Percentiles rank a stretch among this genome's conserved stretches.
These are phyloP conservation scores for Flexamia atlantica DNA, from an alignment of 2,888 invertebrate genomes.

Conservation along the genomic window DNA sequence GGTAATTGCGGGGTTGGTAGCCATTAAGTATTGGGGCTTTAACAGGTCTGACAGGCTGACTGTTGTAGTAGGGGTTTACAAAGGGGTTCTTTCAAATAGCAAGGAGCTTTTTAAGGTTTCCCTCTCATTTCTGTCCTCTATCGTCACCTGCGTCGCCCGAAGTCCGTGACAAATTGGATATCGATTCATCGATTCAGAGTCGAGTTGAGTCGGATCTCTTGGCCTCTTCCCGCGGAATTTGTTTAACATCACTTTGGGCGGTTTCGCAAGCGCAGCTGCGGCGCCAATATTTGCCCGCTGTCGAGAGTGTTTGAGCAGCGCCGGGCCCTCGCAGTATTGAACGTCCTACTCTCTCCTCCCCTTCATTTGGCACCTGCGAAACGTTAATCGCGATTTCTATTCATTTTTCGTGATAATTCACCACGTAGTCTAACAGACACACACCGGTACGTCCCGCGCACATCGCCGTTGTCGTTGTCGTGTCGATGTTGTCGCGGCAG, in stretches of 20 bases:
- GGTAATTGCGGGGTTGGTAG: too few relatives aligned
- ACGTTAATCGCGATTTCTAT: too few relatives aligned
- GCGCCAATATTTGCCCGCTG: background rate
- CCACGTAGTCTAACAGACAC: too few relatives aligned
- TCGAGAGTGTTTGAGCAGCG: background rate
- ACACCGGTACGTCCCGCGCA: too few relatives aligned
- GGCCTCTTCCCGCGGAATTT: background rate
- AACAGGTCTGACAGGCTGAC: too few relatives aligned
- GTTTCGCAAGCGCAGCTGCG: background rate
- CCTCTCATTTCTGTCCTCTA: background rate
- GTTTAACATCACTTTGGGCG: conserved; percentile 24
- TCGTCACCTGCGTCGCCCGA: background rate
- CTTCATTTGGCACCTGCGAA: background rate
- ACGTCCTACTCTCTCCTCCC: background rate
- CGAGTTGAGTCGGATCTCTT: background rate
- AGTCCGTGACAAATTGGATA: background rate
- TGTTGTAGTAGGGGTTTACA: too few relatives aligned
- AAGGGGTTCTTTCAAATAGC: too few relatives aligned
- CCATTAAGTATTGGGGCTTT: too few relatives aligned
- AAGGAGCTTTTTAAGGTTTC: too few relatives aligned
- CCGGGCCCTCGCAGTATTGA: background rate
- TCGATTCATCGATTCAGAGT: conserved; percentile 4
- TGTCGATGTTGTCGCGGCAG: too few relatives aligned
- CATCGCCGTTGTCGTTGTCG: too few relatives aligned
- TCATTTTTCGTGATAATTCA: too few relatives aligned